Evolutionary conservation across 2,797 vertebrate species (phyloP).

Genomic region (Mustela erminea): DNA sequence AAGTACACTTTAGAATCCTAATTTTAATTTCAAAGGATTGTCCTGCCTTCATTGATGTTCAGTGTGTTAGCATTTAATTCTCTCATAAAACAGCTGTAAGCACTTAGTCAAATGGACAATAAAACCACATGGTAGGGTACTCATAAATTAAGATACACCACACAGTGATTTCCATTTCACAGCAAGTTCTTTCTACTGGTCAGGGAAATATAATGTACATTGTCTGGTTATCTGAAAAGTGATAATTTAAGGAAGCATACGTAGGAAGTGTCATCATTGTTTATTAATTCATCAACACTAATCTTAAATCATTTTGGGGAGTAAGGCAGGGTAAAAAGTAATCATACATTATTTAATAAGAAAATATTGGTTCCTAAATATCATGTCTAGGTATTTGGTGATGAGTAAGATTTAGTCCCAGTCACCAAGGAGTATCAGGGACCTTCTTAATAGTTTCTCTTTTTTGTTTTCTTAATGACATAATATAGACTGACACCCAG

Average conservation of each 20-base stretch:
- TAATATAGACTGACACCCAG: neutral
- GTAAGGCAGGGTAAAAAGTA: conserved; percentile 13
- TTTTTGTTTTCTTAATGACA: conserved; percentile 1
- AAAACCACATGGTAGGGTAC: neutral
- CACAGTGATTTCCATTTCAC: conserved; percentile 9
- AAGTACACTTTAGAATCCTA: conserved; percentile 21
- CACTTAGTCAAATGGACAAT: conserved; percentile 57
- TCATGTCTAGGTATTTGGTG: neutral
- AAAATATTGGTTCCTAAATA: neutral
- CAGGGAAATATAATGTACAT: neutral
- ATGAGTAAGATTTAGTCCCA: neutral
- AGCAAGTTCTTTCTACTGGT: neutral
- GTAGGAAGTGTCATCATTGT: neutral
- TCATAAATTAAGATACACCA: conserved; percentile 48
- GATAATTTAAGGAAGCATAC: neutral
- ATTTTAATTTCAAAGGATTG: conserved; percentile 70
- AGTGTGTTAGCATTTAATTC: conserved; percentile 38
- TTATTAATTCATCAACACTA: conserved; percentile 52
- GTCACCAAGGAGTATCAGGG: neutral
- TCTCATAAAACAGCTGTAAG: conserved; percentile 64
- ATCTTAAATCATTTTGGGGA: neutral
- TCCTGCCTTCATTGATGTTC: conserved; percentile 24
- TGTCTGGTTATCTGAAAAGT: conserved; percentile 24
- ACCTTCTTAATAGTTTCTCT: neutral
- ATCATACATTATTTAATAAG: neutral